phyloP scores from a whole-genome alignment of 2,113 vertebrate genomes.

The Callithrix jacchus region DNA sequence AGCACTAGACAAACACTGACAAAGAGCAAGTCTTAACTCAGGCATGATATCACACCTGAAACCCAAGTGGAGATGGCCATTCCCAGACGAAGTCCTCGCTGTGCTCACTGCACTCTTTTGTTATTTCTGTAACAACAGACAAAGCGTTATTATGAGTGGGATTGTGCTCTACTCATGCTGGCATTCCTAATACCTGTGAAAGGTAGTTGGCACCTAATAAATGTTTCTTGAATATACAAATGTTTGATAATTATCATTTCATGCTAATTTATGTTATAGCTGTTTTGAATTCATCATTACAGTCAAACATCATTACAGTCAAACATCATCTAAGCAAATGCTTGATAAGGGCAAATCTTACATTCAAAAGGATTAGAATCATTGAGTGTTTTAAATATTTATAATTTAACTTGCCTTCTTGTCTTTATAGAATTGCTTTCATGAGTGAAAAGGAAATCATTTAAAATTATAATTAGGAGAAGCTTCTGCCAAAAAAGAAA shows the following conservation, averaged over 20 bases:
- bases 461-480: conserved; percentile 60
- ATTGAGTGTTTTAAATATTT: conserved; percentile 36
- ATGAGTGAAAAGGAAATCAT: conserved; percentile 27
- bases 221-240: background rate
- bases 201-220: background rate
- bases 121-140: background rate
- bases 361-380: background rate
- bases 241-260: background rate
- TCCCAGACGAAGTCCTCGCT: no score
- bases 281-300: background rate
- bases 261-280: background rate
- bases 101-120: accelerated
- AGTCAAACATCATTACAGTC: background rate
- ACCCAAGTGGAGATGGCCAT: accelerated
- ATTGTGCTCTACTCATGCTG: background rate
- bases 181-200: background rate
- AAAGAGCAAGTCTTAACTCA: background rate
- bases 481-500: background rate
- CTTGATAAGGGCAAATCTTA: background rate
- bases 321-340: conserved; percentile 6
- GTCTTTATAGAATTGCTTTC: background rate
- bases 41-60: accelerated
- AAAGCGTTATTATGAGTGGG: background rate
- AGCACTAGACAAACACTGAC: background rate
- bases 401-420: conserved; percentile 25